These are phyloP conservation scores for Pegoplata infirma DNA, from an alignment of 2,888 invertebrate genomes.

Conservation along the genomic window DNA sequence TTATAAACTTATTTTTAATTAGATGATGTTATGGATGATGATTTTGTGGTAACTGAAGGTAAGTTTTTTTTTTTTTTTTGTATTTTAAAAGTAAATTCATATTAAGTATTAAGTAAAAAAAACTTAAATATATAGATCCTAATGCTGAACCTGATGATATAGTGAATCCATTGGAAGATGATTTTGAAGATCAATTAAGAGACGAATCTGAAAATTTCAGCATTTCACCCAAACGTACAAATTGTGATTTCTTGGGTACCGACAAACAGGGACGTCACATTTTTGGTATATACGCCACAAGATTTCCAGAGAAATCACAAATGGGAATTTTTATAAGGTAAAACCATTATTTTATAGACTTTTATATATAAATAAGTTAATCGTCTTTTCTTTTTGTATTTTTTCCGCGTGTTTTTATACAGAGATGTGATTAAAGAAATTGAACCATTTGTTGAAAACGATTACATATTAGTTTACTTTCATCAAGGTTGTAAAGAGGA, in stretches of 20 bases:
- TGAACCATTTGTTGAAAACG: constrained; percentile 98
- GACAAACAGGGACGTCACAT: constrained; percentile 92
- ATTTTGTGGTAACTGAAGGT: constrained; percentile 76
- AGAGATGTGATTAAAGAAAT: constrained; percentile 96
- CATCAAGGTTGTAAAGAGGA: constrained; percentile 97
- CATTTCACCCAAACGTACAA: constrained; percentile 61
- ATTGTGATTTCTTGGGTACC: constrained; percentile 82
- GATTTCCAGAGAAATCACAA: constrained; percentile 86
- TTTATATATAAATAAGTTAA: neutral
- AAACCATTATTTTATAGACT: neutral
- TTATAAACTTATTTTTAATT: constrained; percentile 48
- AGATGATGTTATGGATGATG: constrained; percentile 77
- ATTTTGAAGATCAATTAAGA: constrained; percentile 76
- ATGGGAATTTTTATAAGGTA: constrained; percentile 76
- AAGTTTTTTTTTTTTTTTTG: constrained; percentile 45
- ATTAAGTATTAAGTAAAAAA: too few species aligned
- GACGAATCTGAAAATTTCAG: constrained; percentile 68
- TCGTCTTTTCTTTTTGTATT: neutral
- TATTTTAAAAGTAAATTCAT: neutral
- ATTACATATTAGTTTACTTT: constrained; percentile 98
- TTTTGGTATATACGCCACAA: constrained; percentile 96
- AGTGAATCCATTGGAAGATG: constrained; percentile 75
- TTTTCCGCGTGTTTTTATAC: constrained; percentile 65
- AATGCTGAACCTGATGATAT: constrained; percentile 71
- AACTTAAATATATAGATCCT: constrained; percentile 68